Percentiles rank a stretch among this genome's conserved stretches.
phyloP scores from a whole-genome alignment of 2,113 vertebrate species.

The Bambusicola thoracicus region DNA sequence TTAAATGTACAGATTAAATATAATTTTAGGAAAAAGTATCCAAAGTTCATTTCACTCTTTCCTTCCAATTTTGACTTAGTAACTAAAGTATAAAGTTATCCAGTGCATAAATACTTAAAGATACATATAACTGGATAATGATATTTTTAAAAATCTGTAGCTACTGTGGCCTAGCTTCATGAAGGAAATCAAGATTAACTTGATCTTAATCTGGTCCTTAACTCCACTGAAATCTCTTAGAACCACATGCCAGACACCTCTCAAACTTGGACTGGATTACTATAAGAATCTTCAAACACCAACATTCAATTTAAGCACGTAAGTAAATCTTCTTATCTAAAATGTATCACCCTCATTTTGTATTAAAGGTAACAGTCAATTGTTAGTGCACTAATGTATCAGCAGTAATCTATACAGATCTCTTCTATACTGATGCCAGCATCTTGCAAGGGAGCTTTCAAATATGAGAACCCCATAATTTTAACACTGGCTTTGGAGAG shows the following conservation, averaged over 20 bases:
- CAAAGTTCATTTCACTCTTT: neutral
- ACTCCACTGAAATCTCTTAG: neutral
- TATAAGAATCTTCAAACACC: neutral
- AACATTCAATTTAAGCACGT: neutral
- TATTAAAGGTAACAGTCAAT: accelerated
- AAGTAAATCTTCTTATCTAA: neutral
- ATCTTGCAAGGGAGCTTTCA: neutral
- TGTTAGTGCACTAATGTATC: too few relatives aligned
- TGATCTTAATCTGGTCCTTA: neutral
- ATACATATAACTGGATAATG: neutral
- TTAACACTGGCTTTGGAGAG: neutral
- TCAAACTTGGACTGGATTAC: neutral
- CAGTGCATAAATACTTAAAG: neutral
- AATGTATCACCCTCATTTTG: neutral
- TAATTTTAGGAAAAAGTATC: neutral
- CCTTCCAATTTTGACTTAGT: neutral
- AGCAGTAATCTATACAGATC: neutral
- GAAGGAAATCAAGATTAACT: neutral
- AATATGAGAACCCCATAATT: neutral
- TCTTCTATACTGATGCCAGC: neutral
- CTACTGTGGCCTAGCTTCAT: neutral
- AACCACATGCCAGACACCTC: neutral
- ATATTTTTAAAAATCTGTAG: neutral
- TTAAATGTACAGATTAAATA: neutral
- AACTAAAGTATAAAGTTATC: neutral